A percentile compares a stretch with the other conserved stretches of the same genome.
phyloP scores from a whole-genome alignment of 2,113 vertebrate species.

The Leuciscus idus region DNA sequence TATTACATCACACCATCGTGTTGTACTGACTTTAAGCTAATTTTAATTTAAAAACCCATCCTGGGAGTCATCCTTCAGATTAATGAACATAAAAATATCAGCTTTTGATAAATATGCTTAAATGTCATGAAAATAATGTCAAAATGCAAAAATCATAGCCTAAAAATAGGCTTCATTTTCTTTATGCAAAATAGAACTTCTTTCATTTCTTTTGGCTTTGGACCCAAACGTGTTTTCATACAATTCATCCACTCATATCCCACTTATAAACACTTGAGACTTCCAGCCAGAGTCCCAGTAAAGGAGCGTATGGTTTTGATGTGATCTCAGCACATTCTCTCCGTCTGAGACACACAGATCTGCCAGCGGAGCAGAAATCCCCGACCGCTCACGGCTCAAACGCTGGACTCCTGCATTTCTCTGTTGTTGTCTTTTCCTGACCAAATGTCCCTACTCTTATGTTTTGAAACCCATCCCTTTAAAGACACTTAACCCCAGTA shows the following conservation, averaged over 20 bases:
- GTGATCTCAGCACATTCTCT: slow-evolving; percentile 7
- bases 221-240: background rate
- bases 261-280: background rate
- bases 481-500: slow-evolving; percentile 7
- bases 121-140: too few relatives aligned
- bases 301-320: background rate
- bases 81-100: too few relatives aligned
- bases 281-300: background rate
- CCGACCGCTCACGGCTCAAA: background rate
- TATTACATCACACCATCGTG: too few relatives aligned
- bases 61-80: too few relatives aligned
- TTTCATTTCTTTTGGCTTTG: too few relatives aligned
- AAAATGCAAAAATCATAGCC: too few relatives aligned
- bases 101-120: too few relatives aligned
- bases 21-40: background rate
- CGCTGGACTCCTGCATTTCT: background rate
- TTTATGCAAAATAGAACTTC: too few relatives aligned
- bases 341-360: background rate
- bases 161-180: too few relatives aligned
- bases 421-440: background rate
- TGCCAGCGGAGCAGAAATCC: slow-evolving; percentile 10
- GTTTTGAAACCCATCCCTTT: slow-evolving; percentile 21
- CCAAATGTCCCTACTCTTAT: background rate
- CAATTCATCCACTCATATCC: background rate
- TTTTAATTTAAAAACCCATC: too few relatives aligned